Conservation (phyloP, 2,888 invertebrate genomes). For the Pterostichus madidus region DNA sequence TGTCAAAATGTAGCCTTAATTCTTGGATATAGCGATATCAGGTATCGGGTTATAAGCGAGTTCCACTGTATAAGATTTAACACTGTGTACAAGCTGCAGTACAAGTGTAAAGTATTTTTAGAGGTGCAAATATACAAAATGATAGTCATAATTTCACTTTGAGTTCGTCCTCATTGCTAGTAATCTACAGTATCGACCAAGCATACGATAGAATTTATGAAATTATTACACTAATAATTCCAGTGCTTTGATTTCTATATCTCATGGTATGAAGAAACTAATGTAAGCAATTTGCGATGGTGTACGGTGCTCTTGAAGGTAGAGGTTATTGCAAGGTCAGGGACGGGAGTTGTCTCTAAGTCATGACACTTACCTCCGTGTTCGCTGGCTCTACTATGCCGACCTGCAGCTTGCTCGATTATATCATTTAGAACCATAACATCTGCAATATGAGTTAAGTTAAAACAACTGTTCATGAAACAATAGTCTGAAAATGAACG, state of each 20-base stretch:
- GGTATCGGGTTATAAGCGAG: too few species aligned
- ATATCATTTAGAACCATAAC: constrained; percentile 98
- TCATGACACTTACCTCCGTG: constrained; percentile 87
- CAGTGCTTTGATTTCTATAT: constrained; percentile 49
- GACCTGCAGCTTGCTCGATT: constrained; percentile 95
- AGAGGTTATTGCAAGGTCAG: constrained; percentile 34
- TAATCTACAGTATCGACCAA: constrained; percentile 38
- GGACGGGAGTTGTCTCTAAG: constrained; percentile 23
- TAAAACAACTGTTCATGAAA: not conserved
- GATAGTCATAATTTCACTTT: constrained; percentile 25
- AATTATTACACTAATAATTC: constrained; percentile 54
- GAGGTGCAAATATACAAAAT: constrained; percentile 35
- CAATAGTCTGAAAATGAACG: constrained; percentile 14
- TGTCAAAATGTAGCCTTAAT: not conserved
- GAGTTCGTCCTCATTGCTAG: constrained; percentile 1
- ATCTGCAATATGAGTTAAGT: constrained; percentile 81
- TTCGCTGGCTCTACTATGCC: constrained; percentile 91
- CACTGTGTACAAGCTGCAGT: not conserved
- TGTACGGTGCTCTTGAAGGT: constrained; percentile 71
- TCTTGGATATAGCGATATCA: too few species aligned
- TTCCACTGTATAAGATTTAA: too few species aligned
- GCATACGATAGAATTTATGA: constrained; percentile 48
- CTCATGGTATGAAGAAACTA: constrained; percentile 73
- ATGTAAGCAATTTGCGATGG: constrained; percentile 77
- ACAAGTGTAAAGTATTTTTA: constrained; percentile 9